Evolutionary conservation across 1,140 invertebrate species (phyloP), one percentile per base, ranked within the genome.

Genomic region (Temnothorax longispinosus): DNA sequence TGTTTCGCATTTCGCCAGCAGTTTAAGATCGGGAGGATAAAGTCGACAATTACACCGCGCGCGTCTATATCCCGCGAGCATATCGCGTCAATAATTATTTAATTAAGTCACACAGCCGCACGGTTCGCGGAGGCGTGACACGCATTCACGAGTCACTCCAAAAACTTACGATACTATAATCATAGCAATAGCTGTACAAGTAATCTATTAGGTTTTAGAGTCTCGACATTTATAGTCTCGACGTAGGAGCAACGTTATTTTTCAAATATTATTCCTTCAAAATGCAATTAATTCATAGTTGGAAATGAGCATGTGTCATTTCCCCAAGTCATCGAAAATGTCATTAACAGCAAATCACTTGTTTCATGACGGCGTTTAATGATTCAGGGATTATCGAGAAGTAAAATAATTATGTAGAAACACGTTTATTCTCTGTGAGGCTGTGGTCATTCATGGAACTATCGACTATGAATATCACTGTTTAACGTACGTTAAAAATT

Each of bases 61-160:
- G 47, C 65, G 15, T 78, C 44, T 78, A 65, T 0, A 7, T 78
- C 18, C 7, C n/a, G n/a, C 80, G 67, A 84, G 4, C 8, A 18
- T 38, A 35, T 84, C 80, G 80, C 54, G 56, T 50, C 74, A 84
- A 84, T 75, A 27, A 81, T 47, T 88, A 72, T 44, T 76, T 86
- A 88, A 92, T 93, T 92, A 92, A 93, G 92, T 93, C 90, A 88
- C 92, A 93, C 92, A 93, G 92, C 92, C 92, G 92, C 92, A 89
- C 64, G 90, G 90, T 92, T 91, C 76, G 85, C 81, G 86, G 87
- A 84, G 88, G 78, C 85, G 87, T 85, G 64, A 74, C 47, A 88
- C 85, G 77, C 27, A 64, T 67, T 86, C 76, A 80, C 77, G 50
- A 78, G 76, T 81, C 60, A 80, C 76, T 86, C 75, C 38, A 47